A percentile compares a stretch with the other conserved stretches of the same genome.
Conservation (phyloP, 2,797 vertebrate species). For the Numenius phaeopus region DNA sequence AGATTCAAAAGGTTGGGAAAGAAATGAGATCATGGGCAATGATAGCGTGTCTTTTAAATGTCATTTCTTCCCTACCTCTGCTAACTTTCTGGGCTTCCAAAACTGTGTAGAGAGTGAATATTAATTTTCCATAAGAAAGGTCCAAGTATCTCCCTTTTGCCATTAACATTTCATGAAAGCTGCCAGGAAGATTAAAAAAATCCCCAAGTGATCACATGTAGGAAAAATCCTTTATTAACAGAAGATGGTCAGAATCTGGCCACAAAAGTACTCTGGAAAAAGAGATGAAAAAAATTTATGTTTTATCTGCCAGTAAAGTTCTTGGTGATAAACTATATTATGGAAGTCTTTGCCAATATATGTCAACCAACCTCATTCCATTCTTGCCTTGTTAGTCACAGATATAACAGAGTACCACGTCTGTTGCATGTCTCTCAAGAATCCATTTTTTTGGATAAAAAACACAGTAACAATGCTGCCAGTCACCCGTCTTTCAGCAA, state of each 20-base stretch:
- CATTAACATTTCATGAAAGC: not conserved
- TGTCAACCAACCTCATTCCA: not conserved
- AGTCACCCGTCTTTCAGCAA: not conserved
- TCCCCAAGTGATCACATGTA: not conserved
- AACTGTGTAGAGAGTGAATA: not conserved
- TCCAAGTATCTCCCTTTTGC: not conserved
- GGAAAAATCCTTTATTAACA: not conserved
- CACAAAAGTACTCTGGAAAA: not conserved
- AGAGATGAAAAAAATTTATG: not conserved
- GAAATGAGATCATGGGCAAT: not conserved
- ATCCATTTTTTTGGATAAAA: not conserved
- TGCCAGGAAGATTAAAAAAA: not conserved
- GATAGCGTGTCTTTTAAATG: not conserved
- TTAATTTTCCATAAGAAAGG: not conserved
- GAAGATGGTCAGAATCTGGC: not conserved
- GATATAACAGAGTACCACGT: not conserved
- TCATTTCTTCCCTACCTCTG: not conserved
- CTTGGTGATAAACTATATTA: not conserved
- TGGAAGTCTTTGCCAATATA: not conserved
- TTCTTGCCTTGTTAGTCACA: not conserved
- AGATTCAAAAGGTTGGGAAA: not conserved
- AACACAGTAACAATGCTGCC: not conserved
- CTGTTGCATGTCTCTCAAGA: not conserved
- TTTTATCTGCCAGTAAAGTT: not conserved
- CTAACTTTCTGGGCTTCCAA: not conserved